These are phyloP conservation scores for pig (Sus scrofa) DNA, from an alignment of 2,113 vertebrate genomes.

Conservation along the genomic window T2T-Sscrofa CM000824.6:108511001-108511500, in stretches of 20 bases:
- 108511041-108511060: no score
- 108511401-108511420: background rate
- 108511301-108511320: background rate
- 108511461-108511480: background rate
- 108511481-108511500: background rate
- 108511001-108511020: no score
- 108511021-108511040: no score
- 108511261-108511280: background rate
- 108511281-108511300: background rate
- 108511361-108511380: constrained; percentile 6
- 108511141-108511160: background rate
- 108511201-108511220: constrained; percentile 15
- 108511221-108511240: background rate
- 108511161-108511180: background rate
- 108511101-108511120: background rate
- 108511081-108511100: no score
- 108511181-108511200: constrained; percentile 3
- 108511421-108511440: background rate
- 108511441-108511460: background rate
- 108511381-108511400: background rate
- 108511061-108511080: no score
- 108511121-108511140: background rate
- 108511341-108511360: background rate
- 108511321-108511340: background rate
- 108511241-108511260: background rate